Evolutionary conservation across 2,888 invertebrate species (phyloP), one percentile per base, ranked within the genome.

Genomic region (Coenonympha arcania): DNA sequence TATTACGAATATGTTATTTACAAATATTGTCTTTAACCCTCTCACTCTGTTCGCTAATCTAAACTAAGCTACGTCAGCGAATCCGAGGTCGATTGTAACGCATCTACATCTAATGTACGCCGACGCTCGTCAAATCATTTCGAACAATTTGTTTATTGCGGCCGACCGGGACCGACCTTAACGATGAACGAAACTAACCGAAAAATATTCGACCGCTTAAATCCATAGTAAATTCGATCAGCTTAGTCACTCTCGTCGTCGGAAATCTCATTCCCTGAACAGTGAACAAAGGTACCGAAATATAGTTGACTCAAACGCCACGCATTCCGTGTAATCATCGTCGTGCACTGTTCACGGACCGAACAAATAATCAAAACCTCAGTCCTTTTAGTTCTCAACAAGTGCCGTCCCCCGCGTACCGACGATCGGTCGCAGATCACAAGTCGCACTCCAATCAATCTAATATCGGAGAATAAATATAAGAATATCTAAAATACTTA

Each of bases 401-500:
- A 46, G 54, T 57, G 56, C 50, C 57, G 52, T 58, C 58, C 62
- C 63, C 54, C 57, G 48, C 51, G 50, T 57, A 60, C 56, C 63
- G 64, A 63, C 64, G 59, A 63, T 62, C 62, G 63, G 65, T 64
- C 64, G 62, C 56, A 57, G 64, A 63, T 64, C 73, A 72, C 70
- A 66, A 64, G 63, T 69, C 68, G 68, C 69, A 70, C 73, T 69
- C 69, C 75, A 67, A 79, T 75, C 61, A 76, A 78, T 77, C 76
- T 76, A 79, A 79, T 74, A 82, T 76, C 81, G 82, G 89, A 89
- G 88, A 87, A 88, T 89, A 89, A 89, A 89, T 86, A 86, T 89
- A 89, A 89, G 89, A 89, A 89, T 89, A 89, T 89, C 89, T 89
- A 89, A 89, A 89, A 89, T 89, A 89, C 89, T 87, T 83, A 84